Evolutionary conservation across 2,797 vertebrate genomes (phyloP), one percentile per base, ranked within the genome.

Genomic region (Heliangelus exortis): DNA sequence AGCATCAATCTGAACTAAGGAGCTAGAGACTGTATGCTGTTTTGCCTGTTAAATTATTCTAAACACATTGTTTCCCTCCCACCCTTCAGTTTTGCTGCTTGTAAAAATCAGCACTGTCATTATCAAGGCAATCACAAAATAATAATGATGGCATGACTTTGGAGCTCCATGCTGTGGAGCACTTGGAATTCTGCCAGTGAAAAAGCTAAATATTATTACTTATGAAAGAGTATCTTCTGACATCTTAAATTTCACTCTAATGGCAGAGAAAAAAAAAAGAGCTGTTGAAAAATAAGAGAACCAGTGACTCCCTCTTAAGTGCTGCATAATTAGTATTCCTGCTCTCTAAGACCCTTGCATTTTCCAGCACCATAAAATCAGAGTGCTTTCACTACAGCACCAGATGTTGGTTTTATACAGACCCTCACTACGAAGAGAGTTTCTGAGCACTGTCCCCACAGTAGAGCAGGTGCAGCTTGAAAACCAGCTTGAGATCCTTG

Each of bases 371-470:
- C 23, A 17, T 23, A 29, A 36, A 21, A 18, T 50, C 55, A 26
- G 45, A 0, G 0, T 29, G 15, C 26, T 59, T 43, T 34, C 2
- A 2, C 26, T 31, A 39, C 26, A 48, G 48, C 17, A 31, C 50
- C 54, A 47, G 48, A n/a, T 17, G 6, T 9, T 34, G 26, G 29
- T 33, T 61, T 66, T 34, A 66, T 7, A 28, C 53, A 80, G 43
- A n/a, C 5, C 8, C 8, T 67, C 26, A 23, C 28, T 16, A 22
- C 22, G 47, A 74, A 75, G 29, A 48, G 43, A 51, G 19, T 29
- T 79, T 45, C 48, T 53, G 54, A 72, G 22, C 29, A 26, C 29
- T 16, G 19, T 36, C 16, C 43, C 33, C 33, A 53, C 1, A 14
- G 58, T 15, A 54, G 48, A 66, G 31, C 57, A 71, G 7, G 17